Conservation (phyloP, 2,797 vertebrate species). For the Melanotaenia nigrans region DNA sequence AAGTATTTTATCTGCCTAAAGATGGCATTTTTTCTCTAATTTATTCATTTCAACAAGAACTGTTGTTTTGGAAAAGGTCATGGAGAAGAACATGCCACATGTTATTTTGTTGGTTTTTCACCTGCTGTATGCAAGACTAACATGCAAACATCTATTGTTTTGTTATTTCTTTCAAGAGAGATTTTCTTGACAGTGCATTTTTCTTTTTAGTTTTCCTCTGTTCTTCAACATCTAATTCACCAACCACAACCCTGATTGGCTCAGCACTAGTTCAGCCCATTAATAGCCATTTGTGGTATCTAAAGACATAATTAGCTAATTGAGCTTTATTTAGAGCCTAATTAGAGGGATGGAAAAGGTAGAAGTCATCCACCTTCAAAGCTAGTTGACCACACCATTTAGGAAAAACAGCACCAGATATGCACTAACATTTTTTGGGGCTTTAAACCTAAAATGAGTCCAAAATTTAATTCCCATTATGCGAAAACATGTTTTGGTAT, state of each 20-base stretch:
- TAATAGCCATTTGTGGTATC: not conserved
- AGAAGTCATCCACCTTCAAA: not conserved
- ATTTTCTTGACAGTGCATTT: not conserved
- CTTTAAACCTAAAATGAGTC: too few relatives aligned
- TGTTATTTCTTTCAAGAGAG: not conserved
- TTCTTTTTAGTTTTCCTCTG: not conserved
- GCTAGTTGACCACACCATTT: not conserved
- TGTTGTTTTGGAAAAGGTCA: slow-evolving; percentile 35
- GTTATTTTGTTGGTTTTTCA: not conserved
- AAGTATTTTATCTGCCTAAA: slow-evolving; percentile 50
- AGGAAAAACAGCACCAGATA: not conserved
- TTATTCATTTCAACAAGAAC: slow-evolving; percentile 26
- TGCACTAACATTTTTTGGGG: too few relatives aligned
- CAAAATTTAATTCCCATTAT: too few relatives aligned
- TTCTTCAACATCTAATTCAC: not conserved
- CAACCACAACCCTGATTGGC: not conserved
- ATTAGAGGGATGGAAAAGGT: not conserved
- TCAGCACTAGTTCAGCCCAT: not conserved
- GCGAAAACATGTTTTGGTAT: too few relatives aligned
- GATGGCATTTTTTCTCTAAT: slow-evolving; percentile 43
- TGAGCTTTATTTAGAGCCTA: not conserved
- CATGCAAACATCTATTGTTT: too few relatives aligned
- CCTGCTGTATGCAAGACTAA: not conserved
- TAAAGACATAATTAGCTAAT: not conserved
- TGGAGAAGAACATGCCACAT: slow-evolving; percentile 2